These are phyloP conservation scores for Amblyornis subalaris DNA, from an alignment of 2,113 vertebrate species.

Conservation along the genomic window DNA sequence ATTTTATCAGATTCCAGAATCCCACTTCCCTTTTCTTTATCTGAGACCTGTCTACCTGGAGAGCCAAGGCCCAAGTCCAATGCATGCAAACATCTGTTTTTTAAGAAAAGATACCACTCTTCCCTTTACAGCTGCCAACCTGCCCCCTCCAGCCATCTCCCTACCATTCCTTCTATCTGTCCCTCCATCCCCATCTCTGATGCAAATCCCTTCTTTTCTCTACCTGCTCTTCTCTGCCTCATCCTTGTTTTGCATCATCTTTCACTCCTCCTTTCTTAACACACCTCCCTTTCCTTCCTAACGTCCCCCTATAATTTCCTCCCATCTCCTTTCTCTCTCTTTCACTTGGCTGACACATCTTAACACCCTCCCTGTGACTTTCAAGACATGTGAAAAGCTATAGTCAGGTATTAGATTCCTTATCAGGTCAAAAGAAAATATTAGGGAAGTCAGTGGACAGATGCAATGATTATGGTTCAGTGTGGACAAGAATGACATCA, in stretches of 20 bases:
- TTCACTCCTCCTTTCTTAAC: neutral
- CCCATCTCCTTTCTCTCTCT: neutral
- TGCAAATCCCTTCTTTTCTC: neutral
- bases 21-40: neutral
- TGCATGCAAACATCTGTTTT: neutral
- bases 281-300: neutral
- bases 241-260: neutral
- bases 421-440: constrained; percentile 27
- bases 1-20: neutral
- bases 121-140: neutral
- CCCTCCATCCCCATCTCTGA: neutral
- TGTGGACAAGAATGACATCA: neutral
- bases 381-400: neutral
- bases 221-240: neutral
- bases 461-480: neutral
- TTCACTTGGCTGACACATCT: neutral
- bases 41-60: neutral
- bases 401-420: neutral
- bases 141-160: neutral
- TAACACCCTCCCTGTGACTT: neutral
- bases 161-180: neutral
- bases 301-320: neutral
- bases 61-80: fast-evolving
- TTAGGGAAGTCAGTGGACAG: neutral
- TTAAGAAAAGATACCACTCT: neutral